phyloP scores from a whole-genome alignment of 2,888 invertebrate genomes.

The Agrotis ipsilon region DNA sequence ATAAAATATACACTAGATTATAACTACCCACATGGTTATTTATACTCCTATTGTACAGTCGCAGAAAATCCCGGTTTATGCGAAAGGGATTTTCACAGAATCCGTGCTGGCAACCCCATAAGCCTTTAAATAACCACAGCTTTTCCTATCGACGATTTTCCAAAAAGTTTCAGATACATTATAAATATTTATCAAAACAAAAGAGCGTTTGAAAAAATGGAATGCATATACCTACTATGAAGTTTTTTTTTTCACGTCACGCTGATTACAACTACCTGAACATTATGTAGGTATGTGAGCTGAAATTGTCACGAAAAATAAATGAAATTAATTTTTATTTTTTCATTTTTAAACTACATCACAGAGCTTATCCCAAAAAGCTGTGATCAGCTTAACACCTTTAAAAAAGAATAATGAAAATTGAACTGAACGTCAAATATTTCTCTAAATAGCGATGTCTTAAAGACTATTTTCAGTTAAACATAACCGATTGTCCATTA shows the following conservation, averaged over 20 bases:
- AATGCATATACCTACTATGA: no score
- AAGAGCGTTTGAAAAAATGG: no score
- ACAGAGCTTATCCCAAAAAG: background rate
- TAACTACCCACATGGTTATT: no score
- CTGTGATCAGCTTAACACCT: no score
- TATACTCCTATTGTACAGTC: background rate
- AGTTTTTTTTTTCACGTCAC: no score
- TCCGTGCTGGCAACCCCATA: background rate
- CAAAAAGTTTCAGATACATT: background rate
- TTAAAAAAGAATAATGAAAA: background rate
- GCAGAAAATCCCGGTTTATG: slow-evolving; percentile 6
- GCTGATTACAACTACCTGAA: no score
- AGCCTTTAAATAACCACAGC: background rate
- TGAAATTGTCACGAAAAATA: background rate
- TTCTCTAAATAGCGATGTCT: background rate
- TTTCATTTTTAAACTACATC: no score
- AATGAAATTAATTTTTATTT: no score
- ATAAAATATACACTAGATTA: background rate
- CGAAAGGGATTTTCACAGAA: background rate
- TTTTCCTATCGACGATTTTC: background rate
- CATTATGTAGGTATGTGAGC: background rate
- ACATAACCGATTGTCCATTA: background rate
- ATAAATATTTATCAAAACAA: no score
- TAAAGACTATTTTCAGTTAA: background rate
- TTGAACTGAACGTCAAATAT: no score